phyloP scores from a whole-genome alignment of 2,888 invertebrate species.

The Leptodirus hochenwartii region DNA sequence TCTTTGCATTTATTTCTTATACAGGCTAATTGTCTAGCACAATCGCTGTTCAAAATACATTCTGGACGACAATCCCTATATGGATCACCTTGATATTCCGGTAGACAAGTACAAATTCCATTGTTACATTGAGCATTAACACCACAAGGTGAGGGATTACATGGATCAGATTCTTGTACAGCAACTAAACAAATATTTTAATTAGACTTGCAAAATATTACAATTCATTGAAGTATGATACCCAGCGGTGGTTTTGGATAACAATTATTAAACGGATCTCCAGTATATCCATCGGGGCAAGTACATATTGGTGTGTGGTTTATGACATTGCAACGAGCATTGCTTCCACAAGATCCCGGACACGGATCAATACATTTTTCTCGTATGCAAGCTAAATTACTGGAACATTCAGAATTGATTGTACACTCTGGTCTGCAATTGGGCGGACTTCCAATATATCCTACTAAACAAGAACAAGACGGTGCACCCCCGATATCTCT shows the following conservation, averaged over 20 bases:
- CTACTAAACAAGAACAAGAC: slow-evolving; percentile 42
- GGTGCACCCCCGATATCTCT: slow-evolving; percentile 36
- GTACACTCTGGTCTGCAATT: slow-evolving; percentile 49
- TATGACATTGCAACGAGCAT: slow-evolving; percentile 54
- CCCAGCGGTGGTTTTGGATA: slow-evolving; percentile 19
- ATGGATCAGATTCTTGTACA: slow-evolving; percentile 34
- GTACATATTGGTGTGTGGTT: slow-evolving; percentile 60
- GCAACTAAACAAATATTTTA: too few species aligned
- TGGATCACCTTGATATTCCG: slow-evolving; percentile 64
- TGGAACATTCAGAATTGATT: slow-evolving; percentile 54
- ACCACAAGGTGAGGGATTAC: slow-evolving; percentile 54
- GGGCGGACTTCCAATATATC: slow-evolving; percentile 49
- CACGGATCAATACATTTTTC: slow-evolving; percentile 66
- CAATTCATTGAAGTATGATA: too few species aligned
- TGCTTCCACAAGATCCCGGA: slow-evolving; percentile 53
- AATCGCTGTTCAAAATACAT: slow-evolving; percentile 64
- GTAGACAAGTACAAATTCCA: slow-evolving; percentile 55
- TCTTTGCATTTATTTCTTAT: slow-evolving; percentile 63
- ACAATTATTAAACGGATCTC: slow-evolving; percentile 37
- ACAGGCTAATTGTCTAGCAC: slow-evolving; percentile 58
- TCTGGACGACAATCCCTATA: slow-evolving; percentile 62
- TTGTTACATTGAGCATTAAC: slow-evolving; percentile 53
- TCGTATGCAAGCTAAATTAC: slow-evolving; percentile 53
- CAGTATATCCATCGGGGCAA: slow-evolving; percentile 36
- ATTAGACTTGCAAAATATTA: too few species aligned